Conservation (phyloP, 2,888 invertebrate species). For the Syrista parreyssii region DNA sequence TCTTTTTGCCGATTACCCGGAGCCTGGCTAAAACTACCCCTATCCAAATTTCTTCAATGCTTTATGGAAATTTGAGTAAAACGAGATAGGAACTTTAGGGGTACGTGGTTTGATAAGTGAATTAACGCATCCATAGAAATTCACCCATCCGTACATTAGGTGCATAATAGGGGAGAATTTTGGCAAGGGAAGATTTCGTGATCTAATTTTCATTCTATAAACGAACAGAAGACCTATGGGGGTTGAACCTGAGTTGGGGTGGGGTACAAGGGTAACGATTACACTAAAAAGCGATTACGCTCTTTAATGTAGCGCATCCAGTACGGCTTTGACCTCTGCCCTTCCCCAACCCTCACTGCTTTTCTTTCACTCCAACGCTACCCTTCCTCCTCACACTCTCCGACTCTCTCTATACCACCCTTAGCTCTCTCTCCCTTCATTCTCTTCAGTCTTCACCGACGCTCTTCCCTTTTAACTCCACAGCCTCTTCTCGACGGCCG, state of each 20-base stretch:
- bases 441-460: neutral
- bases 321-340: neutral
- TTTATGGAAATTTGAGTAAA: neutral
- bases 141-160: neutral
- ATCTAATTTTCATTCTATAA: neutral
- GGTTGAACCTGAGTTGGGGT: neutral
- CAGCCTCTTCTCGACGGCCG: neutral
- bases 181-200: neutral
- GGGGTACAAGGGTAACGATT: neutral
- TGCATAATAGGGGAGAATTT: neutral
- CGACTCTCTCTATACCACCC: neutral
- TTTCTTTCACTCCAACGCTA: neutral
- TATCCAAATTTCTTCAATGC: neutral
- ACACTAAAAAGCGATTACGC: neutral
- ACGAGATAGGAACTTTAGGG: neutral
- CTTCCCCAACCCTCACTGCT: neutral
- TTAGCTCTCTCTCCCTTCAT: neutral
- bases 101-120: neutral
- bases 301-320: neutral
- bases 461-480: neutral
- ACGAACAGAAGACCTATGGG: neutral
- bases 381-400: neutral
- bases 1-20: neutral
- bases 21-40: neutral
- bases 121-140: neutral